Percentiles rank a stretch among this genome's conserved stretches.
These are phyloP conservation scores for Hypomecis punctinalis DNA, from an alignment of 2,888 invertebrate genomes.

Conservation along the genomic window DNA sequence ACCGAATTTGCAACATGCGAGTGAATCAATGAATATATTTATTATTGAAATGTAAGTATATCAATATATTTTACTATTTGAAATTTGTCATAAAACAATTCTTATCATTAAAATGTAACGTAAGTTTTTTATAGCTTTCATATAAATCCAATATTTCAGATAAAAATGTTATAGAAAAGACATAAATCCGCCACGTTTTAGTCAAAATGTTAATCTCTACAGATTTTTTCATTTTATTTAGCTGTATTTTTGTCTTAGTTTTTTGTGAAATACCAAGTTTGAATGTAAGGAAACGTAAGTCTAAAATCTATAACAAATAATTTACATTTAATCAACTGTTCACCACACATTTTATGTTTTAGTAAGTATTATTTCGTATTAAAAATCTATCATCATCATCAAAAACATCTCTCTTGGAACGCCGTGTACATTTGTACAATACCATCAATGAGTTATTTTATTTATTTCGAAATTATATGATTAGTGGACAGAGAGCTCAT, in stretches of 20 bases:
- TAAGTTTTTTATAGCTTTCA: conserved; percentile 12
- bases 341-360: no score
- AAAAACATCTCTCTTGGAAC: no score
- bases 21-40: no score
- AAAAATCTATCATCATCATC: no score
- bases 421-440: no score
- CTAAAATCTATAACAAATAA: no score
- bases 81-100: conserved; percentile 4
- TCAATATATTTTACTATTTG: background rate
- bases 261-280: conserved; percentile 61
- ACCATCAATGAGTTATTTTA: no score
- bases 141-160: background rate
- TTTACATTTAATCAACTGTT: no score
- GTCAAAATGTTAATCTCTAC: conserved; percentile 9
- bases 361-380: no score
- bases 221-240: conserved; percentile 44
- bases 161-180: conserved; percentile 12
- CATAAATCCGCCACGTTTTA: background rate
- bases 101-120: conserved; percentile 11
- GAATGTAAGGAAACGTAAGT: conserved; percentile 66
- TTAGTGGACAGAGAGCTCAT: conserved; percentile 69
- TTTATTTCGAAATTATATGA: background rate
- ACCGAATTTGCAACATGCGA: no score
- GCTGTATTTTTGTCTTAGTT: conserved; percentile 48
- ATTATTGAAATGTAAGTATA: no score